Percentiles rank a stretch among this genome's conserved stretches.
Conservation (phyloP, 1,140 invertebrate genomes). For the Ditylenchus dipsaci region DNA sequence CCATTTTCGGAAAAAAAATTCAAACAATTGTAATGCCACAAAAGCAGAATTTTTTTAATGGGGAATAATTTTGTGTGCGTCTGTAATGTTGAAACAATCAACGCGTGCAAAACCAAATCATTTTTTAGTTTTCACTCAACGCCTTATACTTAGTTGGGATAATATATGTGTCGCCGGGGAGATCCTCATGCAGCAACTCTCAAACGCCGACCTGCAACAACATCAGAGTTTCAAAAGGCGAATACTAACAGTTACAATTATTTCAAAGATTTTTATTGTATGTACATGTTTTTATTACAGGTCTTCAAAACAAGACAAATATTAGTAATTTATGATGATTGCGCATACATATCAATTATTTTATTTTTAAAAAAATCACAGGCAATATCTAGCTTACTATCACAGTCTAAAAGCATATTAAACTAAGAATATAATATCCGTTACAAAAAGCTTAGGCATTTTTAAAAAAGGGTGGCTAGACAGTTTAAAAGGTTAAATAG, state of each 20-base stretch:
- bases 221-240: background rate
- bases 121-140: slow-evolving; percentile 51
- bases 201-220: background rate
- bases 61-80: too few species aligned
- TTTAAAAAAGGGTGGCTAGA: too few species aligned
- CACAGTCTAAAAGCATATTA: background rate
- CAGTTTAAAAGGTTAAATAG: too few species aligned
- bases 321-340: background rate
- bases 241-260: background rate
- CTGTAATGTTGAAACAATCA: too few species aligned
- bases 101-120: too few species aligned
- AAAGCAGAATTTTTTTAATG: too few species aligned
- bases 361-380: too few species aligned
- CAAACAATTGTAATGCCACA: too few species aligned
- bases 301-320: background rate
- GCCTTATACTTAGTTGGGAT: slow-evolving; percentile 50
- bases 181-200: background rate
- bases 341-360: too few species aligned
- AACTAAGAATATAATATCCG: background rate
- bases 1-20: too few species aligned
- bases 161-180: slow-evolving; percentile 37
- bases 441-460: too few species aligned
- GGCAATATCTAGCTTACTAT: background rate
- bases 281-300: background rate
- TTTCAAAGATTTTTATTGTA: background rate